phyloP scores from a whole-genome alignment of 2,888 invertebrate genomes.

The Synergus laeviventris region DNA sequence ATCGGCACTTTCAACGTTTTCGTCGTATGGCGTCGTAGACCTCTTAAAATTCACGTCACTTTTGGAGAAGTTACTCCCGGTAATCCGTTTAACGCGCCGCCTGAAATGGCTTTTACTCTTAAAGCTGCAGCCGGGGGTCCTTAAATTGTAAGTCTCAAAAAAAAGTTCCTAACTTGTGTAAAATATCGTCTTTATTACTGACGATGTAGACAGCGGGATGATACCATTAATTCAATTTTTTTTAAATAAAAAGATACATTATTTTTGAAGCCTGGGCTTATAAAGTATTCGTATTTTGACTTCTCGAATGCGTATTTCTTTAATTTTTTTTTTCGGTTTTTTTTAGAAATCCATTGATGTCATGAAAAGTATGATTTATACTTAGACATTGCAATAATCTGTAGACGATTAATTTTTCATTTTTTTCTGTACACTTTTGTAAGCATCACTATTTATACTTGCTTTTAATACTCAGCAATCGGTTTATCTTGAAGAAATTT shows the following conservation, averaged over 20 bases:
- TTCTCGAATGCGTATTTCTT: too few species aligned
- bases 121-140: slow-evolving; percentile 11
- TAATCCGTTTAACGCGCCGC: slow-evolving; percentile 48
- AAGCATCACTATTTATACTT: not conserved
- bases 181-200: slow-evolving; percentile 32
- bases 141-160: slow-evolving; percentile 18
- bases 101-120: slow-evolving; percentile 25
- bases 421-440: not conserved
- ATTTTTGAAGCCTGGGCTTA: too few species aligned
- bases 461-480: not conserved
- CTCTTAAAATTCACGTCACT: slow-evolving; percentile 51
- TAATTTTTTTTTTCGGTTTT: too few species aligned
- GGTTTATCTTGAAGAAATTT: not conserved
- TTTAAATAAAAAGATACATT: too few species aligned
- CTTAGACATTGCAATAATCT: too few species aligned
- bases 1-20: slow-evolving; percentile 26
- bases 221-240: too few species aligned
- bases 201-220: not conserved
- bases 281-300: too few species aligned
- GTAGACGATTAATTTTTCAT: not conserved
- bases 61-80: slow-evolving; percentile 46
- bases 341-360: too few species aligned
- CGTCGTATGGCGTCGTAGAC: slow-evolving; percentile 40
- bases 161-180: slow-evolving; percentile 17
- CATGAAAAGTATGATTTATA: too few species aligned